phyloP scores from a whole-genome alignment of 2,113 vertebrate species.

The Bungarus multicinctus region DNA sequence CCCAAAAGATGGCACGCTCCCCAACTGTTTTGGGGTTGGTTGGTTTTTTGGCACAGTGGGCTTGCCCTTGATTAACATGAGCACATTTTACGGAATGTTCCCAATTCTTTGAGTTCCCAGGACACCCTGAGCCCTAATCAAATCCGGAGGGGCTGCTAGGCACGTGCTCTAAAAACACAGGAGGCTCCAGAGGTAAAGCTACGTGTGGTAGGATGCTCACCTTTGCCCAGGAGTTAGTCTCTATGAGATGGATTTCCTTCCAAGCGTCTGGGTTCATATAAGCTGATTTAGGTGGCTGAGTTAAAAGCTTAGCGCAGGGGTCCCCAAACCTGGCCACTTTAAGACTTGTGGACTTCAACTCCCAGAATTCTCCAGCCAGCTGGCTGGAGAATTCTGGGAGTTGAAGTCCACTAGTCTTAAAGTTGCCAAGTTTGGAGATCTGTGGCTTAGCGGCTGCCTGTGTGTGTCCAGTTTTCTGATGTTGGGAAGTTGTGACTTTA shows the following conservation, averaged over 20 bases:
- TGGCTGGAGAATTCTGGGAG: too few species aligned
- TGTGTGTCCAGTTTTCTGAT: not conserved
- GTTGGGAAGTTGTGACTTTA: not conserved
- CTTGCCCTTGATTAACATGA: not conserved
- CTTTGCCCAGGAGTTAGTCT: not conserved
- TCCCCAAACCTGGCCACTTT: too few species aligned
- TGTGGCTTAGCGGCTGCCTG: too few species aligned
- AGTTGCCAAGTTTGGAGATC: too few species aligned
- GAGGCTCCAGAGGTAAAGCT: too few species aligned
- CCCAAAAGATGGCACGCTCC: not conserved
- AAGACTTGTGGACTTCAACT: too few species aligned
- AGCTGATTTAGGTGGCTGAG: not conserved
- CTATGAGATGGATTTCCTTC: not conserved
- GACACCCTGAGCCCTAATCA: not conserved
- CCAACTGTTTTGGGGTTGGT: not conserved
- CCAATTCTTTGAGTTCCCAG: not conserved
- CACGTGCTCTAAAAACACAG: not conserved
- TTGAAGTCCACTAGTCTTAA: too few species aligned
- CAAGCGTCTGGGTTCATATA: not conserved
- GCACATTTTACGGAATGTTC: not conserved
- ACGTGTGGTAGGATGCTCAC: not conserved
- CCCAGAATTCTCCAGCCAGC: too few species aligned
- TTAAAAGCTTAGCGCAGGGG: not conserved
- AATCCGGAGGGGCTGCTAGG: not conserved
- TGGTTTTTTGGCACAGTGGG: not conserved